Evolutionary conservation across 2,797 vertebrate species (phyloP).

Genomic region (Falco biarmicus): DNA sequence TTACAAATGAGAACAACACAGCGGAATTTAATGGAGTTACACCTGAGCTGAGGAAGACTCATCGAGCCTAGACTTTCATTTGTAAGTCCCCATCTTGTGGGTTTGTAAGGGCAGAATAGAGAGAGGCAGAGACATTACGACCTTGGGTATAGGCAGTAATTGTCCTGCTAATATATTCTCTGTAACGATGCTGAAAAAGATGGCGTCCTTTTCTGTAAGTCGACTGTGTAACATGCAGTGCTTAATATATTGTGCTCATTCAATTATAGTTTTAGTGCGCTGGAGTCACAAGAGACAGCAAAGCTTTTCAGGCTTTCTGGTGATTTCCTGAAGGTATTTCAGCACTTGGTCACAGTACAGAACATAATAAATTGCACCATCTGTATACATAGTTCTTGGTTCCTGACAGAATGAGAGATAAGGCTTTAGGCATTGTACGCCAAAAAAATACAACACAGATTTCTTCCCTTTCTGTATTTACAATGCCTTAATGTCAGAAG

Average conservation of each 20-base stretch:
- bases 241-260: constrained; percentile 67
- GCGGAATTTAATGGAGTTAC: background rate
- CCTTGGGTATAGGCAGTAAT: background rate
- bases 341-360: constrained; percentile 62
- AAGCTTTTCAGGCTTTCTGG: constrained; percentile 61
- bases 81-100: background rate
- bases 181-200: constrained; percentile 36
- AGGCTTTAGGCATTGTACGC: constrained; percentile 58
- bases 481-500: constrained; percentile 58
- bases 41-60: background rate
- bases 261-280: constrained; percentile 63
- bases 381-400: constrained; percentile 53
- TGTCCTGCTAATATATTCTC: background rate
- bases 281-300: constrained; percentile 49
- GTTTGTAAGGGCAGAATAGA: background rate
- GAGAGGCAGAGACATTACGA: background rate
- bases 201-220: background rate
- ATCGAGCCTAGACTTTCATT: background rate
- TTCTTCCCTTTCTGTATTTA: constrained; percentile 60
- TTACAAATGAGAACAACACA: background rate
- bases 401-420: constrained; percentile 65
- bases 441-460: constrained; percentile 50
- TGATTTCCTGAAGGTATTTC: constrained; percentile 72
- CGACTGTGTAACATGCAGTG: constrained; percentile 9
- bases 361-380: constrained; percentile 53